phyloP scores from a whole-genome alignment of 1,140 invertebrate genomes.

The Mycetomoellerius zeteki region DNA sequence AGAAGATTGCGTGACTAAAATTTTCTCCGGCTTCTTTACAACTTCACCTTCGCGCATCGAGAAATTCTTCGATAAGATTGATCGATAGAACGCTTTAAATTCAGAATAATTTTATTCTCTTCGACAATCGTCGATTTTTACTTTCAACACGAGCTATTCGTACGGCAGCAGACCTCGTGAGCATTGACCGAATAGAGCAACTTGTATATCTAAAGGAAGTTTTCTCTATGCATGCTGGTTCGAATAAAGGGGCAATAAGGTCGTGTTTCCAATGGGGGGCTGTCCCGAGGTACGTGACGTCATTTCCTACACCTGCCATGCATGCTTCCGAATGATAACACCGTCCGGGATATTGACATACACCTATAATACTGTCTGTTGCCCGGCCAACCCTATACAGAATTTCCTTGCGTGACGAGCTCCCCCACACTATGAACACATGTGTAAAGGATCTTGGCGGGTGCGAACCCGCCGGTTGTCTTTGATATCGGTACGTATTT shows the following conservation, averaged over 20 bases:
- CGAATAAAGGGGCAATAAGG: constrained; percentile 68
- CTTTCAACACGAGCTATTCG: constrained; percentile 28
- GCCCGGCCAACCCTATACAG: constrained; percentile 80
- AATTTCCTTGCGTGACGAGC: constrained; percentile 84
- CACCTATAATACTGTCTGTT: constrained; percentile 75
- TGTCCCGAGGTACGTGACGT: constrained; percentile 80
- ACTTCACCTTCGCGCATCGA: constrained; percentile 44
- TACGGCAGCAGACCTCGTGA: not conserved
- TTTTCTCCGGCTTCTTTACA: constrained; percentile 25
- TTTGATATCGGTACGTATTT: constrained; percentile 8
- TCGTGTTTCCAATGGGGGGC: constrained; percentile 74
- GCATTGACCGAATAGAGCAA: not conserved
- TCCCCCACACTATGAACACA: constrained; percentile 68
- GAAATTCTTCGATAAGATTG: constrained; percentile 42
- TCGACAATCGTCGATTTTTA: constrained; percentile 25
- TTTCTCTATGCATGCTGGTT: constrained; percentile 69
- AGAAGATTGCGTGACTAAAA: constrained; percentile 48
- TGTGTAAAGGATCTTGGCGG: constrained; percentile 32
- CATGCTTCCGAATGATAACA: constrained; percentile 86
- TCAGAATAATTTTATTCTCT: constrained; percentile 42
- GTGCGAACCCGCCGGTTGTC: not conserved
- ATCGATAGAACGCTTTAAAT: constrained; percentile 41
- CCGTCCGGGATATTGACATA: constrained; percentile 81
- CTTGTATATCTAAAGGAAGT: constrained; percentile 50
- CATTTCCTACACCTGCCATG: constrained; percentile 87